Conservation (phyloP, 2,888 invertebrate species). For the Heliconius sara region DNA sequence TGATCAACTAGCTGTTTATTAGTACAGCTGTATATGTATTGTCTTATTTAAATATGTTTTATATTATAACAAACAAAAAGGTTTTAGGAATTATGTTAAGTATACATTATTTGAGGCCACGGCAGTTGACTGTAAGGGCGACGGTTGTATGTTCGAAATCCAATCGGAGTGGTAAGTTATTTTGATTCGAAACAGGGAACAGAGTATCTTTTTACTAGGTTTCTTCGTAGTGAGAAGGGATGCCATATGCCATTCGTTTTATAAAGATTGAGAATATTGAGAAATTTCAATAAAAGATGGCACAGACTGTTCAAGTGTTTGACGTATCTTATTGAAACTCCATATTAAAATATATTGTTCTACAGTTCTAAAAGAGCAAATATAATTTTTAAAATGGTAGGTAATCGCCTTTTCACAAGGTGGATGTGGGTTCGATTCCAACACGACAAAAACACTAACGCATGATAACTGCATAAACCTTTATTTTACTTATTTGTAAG, state of each 20-base stretch:
- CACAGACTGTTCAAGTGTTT: neutral
- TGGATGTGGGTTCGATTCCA: neutral
- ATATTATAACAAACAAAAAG: neutral
- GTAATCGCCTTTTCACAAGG: neutral
- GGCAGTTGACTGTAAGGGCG: no score
- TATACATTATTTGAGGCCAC: neutral
- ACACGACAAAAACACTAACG: neutral
- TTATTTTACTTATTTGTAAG: neutral
- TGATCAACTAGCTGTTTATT: conserved; percentile 5
- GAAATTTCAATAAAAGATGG: neutral
- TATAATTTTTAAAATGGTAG: neutral
- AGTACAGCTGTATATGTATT: neutral
- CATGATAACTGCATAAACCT: neutral
- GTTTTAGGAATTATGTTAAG: neutral
- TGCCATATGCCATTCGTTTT: neutral
- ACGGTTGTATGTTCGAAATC: no score
- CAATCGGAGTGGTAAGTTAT: no score
- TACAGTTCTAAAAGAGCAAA: no score
- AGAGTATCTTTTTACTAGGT: no score
- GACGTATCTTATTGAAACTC: neutral
- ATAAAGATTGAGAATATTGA: neutral
- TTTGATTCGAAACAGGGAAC: no score
- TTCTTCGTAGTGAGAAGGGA: neutral
- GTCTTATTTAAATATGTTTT: neutral
- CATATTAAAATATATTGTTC: neutral